A percentile compares a stretch with the other conserved stretches of the same genome.
These are phyloP conservation scores for Capitulum mitella DNA, from an alignment of 2,888 invertebrate genomes.

Conservation along the genomic window DNA sequence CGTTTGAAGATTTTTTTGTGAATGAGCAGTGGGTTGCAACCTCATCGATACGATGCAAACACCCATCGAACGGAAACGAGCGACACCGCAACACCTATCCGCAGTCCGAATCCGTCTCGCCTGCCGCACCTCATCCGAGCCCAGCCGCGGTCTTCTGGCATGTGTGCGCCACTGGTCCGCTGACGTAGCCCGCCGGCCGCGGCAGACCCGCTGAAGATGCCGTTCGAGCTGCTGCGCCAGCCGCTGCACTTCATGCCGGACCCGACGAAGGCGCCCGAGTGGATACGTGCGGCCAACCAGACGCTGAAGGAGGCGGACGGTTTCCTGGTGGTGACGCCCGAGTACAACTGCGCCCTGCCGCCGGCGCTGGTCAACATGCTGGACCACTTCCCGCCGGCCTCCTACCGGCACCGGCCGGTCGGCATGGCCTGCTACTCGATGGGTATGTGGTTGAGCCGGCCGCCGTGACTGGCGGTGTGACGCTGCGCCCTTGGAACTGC, in stretches of 20 bases:
- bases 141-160: no score
- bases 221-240: conserved; percentile 38
- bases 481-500: no score
- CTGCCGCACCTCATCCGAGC: no score
- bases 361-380: conserved; percentile 47
- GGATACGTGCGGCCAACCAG: conserved; percentile 39
- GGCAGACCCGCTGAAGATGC: conserved; percentile 37
- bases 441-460: conserved; percentile 37
- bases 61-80: no score
- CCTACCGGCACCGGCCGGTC: conserved; percentile 43
- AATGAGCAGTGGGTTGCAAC: no score
- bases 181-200: no score
- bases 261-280: conserved; percentile 40
- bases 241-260: conserved; percentile 41
- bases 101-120: no score
- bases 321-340: conserved; percentile 44
- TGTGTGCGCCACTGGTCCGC: no score
- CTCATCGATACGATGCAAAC: no score
- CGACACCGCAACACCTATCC: no score
- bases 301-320: conserved; percentile 43
- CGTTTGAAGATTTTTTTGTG: no score
- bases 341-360: conserved; percentile 46
- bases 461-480: no score
- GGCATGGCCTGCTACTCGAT: conserved; percentile 42
- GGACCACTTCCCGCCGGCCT: conserved; percentile 45